These are phyloP conservation scores for Callospermophilus lateralis DNA, from an alignment of 2,113 vertebrate genomes.

Conservation along the genomic window DNA sequence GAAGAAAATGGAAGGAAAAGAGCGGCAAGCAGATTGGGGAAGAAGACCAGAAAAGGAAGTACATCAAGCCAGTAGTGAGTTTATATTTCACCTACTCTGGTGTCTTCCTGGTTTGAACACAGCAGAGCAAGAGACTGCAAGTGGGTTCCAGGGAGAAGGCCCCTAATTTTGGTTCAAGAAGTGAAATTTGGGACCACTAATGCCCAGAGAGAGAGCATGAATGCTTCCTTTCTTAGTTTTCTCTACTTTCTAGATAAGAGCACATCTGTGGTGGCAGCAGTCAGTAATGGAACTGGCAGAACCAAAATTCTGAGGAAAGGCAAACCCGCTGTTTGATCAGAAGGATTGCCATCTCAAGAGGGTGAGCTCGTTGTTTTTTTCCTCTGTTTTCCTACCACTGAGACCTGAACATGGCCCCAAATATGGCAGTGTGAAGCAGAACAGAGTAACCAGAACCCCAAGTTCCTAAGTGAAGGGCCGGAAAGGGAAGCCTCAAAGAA, in stretches of 20 bases:
- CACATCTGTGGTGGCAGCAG: rapidly evolving
- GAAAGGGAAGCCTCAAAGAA: background rate
- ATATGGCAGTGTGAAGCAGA: background rate
- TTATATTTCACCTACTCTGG: background rate
- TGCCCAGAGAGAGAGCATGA: background rate
- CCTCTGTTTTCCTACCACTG: background rate
- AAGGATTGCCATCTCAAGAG: background rate
- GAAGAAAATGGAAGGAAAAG: background rate
- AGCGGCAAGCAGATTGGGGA: background rate
- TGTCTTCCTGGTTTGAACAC: background rate
- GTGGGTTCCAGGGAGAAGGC: background rate
- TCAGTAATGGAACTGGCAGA: background rate
- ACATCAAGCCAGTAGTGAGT: background rate
- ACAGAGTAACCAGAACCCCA: background rate
- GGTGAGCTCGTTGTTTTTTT: background rate
- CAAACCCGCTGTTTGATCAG: background rate
- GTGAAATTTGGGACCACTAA: background rate
- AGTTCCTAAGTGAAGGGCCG: background rate
- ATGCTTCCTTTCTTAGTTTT: background rate
- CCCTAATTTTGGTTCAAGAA: background rate
- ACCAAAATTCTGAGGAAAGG: background rate
- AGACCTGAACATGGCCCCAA: background rate
- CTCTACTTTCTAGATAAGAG: background rate
- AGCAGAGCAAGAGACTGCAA: background rate
- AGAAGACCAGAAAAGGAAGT: background rate